Conservation (phyloP, 2,113 vertebrate species). For the Colinus virginianus region DNA sequence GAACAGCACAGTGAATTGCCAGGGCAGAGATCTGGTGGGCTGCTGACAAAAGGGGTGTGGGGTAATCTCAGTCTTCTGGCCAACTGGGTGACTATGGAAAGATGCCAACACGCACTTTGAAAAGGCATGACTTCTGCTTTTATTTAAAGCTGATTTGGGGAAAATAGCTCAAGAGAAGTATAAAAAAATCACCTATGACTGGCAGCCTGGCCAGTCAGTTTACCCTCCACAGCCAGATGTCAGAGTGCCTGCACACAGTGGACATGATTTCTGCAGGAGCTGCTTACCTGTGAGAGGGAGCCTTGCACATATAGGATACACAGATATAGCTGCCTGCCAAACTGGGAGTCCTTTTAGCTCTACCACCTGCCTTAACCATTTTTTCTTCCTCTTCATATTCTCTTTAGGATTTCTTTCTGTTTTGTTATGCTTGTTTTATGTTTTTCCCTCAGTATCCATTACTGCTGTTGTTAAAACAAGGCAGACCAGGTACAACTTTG, state of each 20-base stretch:
- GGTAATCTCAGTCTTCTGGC: not conserved
- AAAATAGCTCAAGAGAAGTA: not conserved
- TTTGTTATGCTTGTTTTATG: not conserved
- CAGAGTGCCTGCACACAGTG: not conserved
- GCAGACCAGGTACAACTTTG: not conserved
- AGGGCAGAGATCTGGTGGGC: not conserved
- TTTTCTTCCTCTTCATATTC: not conserved
- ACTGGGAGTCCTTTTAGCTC: not conserved
- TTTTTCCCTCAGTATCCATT: not conserved
- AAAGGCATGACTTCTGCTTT: not conserved
- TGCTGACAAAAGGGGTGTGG: not conserved
- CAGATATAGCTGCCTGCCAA: not conserved
- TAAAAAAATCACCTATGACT: not conserved
- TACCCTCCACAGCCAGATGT: not conserved
- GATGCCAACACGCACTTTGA: not conserved
- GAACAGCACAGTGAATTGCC: not conserved
- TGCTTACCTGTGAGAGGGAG: not conserved
- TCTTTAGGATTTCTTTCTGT: not conserved
- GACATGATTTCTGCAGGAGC: not conserved
- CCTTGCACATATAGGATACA: fast-evolving
- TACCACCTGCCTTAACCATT: not conserved
- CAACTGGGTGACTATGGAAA: not conserved
- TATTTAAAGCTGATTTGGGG: not conserved
- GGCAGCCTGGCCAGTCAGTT: not conserved
- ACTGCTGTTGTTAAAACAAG: not conserved